Evolutionary conservation across 2,888 invertebrate species (phyloP), one percentile per base, ranked within the genome.

Genomic region (Suillia variegata): DNA sequence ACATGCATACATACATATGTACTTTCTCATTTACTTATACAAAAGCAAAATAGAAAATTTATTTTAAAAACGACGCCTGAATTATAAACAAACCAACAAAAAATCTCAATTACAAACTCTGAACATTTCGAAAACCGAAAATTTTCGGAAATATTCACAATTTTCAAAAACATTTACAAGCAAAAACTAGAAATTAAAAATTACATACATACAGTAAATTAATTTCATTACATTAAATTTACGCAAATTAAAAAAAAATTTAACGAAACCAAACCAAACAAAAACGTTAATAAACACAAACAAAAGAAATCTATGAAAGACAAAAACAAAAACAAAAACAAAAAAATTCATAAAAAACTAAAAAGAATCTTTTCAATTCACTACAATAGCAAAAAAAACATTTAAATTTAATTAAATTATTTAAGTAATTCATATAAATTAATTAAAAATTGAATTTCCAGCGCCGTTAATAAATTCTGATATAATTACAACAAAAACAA

Each of bases 401-500:
- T n/a, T 20, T 45, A 18, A 45, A 18, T 18, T 45, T 45, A 18
- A 18, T 6, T 18, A 18, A 45, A 45, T 45, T 18, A 45, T 18
- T 45, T 45, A 45, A 45, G 17, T 45, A 45, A 45, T 18, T 38
- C n/a, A n/a, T 38, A 38, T 38, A n/a, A 38, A 38, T 38, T 38
- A 38, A 38, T 38, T 38, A 38, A 31, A 31, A 6, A 31, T 12
- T 12, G 31, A 4, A 38, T n/a, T n/a, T 10, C 15, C 6, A 45
- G 20, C 45, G 45, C 45, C 20, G 45, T 45, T 45, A n/a, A 38
- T n/a, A n/a, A 38, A n/a, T 45, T 45, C 18, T 45, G 38, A 38
- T 13, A 38, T n/a, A 31, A 31, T 17, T 5, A 38, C 4, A 45
- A 45, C 4, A 45, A 45, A 45, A 45, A 17, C 18, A 45, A 45